Conservation (phyloP, 2,888 invertebrate species). For the Drosophila ezoana region DNA sequence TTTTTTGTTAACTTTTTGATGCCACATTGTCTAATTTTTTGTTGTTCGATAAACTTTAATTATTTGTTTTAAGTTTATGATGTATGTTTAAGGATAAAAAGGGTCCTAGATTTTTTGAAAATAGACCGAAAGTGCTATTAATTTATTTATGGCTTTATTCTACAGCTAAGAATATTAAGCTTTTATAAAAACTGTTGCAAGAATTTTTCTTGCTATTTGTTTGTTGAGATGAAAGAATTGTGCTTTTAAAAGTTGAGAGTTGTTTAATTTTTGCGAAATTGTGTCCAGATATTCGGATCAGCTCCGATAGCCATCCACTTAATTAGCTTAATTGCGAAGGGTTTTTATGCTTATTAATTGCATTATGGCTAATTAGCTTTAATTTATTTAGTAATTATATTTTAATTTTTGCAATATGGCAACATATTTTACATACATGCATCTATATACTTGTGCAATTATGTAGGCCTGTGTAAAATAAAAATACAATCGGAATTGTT, state of each 20-base stretch:
- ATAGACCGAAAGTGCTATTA: too few species aligned
- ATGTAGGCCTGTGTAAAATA: conserved; percentile 27
- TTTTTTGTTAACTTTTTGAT: conserved; percentile 38
- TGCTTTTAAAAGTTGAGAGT: background rate
- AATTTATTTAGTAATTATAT: conserved; percentile 60
- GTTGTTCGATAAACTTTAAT: background rate
- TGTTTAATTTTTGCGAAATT: background rate
- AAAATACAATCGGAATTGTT: conserved; percentile 65
- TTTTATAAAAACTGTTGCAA: too few species aligned
- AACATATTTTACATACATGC: conserved; percentile 5
- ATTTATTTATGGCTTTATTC: too few species aligned
- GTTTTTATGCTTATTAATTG: conserved; percentile 36
- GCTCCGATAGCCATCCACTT: background rate
- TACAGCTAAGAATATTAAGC: too few species aligned
- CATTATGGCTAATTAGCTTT: conserved; percentile 53
- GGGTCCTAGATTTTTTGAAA: too few species aligned
- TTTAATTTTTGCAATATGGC: conserved; percentile 44
- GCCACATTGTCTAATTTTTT: conserved; percentile 28
- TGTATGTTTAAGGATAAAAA: too few species aligned
- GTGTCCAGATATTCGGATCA: background rate
- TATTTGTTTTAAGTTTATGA: background rate
- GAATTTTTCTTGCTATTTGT: too few species aligned
- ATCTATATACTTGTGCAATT: conserved; percentile 5
- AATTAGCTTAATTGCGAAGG: conserved; percentile 20
- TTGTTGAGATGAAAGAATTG: too few species aligned